phyloP scores from a whole-genome alignment of 2,888 invertebrate species.

The Pilophorus perplexus region DNA sequence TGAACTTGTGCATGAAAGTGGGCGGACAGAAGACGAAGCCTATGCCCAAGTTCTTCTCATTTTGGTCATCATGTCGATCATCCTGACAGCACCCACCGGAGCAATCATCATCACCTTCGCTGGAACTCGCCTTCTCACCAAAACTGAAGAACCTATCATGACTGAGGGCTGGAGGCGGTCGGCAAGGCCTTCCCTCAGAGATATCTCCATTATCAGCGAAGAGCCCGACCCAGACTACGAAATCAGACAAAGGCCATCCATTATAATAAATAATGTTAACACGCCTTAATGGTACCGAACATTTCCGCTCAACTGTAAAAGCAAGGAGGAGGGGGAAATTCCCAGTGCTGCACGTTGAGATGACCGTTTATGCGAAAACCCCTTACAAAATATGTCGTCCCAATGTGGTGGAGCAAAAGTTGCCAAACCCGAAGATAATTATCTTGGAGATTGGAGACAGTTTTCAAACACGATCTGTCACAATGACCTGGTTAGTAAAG shows the following conservation, averaged over 20 bases:
- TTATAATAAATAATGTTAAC: conserved; percentile 30
- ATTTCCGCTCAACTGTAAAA: too few species aligned
- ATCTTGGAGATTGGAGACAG: too few species aligned
- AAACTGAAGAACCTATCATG: conserved; percentile 62
- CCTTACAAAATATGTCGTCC: too few species aligned
- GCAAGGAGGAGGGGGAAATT: too few species aligned
- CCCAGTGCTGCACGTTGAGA: too few species aligned
- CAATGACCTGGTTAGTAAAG: too few species aligned
- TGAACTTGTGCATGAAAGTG: conserved; percentile 61
- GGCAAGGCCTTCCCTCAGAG: conserved; percentile 78
- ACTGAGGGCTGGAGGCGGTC: conserved; percentile 72
- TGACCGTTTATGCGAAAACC: too few species aligned
- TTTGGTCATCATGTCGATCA: conserved; percentile 74
- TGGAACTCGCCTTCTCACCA: conserved; percentile 73
- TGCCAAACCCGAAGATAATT: too few species aligned
- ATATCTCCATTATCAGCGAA: conserved; percentile 83
- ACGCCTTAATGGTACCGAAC: not conserved
- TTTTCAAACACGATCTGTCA: too few species aligned
- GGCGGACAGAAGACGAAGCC: conserved; percentile 51
- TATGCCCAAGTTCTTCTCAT: conserved; percentile 73
- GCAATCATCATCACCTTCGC: conserved; percentile 77
- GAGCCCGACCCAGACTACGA: conserved; percentile 62
- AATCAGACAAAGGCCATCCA: conserved; percentile 20
- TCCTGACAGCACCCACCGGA: conserved; percentile 80
- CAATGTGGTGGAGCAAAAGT: too few species aligned